Percentiles rank a stretch among this genome's conserved stretches.
These are phyloP conservation scores for Paralichthys olivaceus DNA, from an alignment of 2,113 vertebrate species.

Conservation along the genomic window DNA sequence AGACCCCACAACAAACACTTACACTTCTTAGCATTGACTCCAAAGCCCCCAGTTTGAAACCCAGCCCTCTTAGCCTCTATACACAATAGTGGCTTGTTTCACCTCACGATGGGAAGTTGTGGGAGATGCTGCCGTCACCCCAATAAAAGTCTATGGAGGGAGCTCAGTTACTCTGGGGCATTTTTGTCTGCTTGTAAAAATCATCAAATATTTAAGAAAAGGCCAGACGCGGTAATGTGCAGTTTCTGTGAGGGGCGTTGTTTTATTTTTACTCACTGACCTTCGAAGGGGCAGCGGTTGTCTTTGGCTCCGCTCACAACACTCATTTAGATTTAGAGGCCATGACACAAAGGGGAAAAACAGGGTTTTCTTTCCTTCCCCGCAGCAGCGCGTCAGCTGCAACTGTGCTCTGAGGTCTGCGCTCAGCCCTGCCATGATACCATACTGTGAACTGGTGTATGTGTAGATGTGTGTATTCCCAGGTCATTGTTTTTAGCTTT, in stretches of 20 bases:
- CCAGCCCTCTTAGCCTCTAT: constrained; percentile 36
- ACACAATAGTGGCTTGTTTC: constrained; percentile 76
- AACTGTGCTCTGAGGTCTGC: constrained; percentile 32
- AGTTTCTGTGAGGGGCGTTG: constrained; percentile 69
- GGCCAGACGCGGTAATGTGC: constrained; percentile 73
- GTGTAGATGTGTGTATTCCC: neutral
- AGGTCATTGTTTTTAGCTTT: constrained; percentile 57
- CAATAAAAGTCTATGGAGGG: constrained; percentile 71
- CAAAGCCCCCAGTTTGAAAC: constrained; percentile 30
- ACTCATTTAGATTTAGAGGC: constrained; percentile 72
- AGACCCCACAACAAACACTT: constrained; percentile 44
- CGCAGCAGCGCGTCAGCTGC: constrained; percentile 24
- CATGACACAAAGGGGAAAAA: constrained; percentile 69
- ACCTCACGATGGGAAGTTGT: constrained; percentile 57
- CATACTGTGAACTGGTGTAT: neutral
- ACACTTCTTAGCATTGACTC: constrained; percentile 47
- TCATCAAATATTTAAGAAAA: constrained; percentile 75
- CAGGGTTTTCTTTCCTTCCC: constrained; percentile 34
- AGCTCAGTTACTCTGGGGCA: constrained; percentile 59
- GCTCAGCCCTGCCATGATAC: constrained; percentile 35
- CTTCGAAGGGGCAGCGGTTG: constrained; percentile 70
- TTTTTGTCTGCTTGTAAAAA: constrained; percentile 79
- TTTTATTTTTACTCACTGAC: constrained; percentile 73
- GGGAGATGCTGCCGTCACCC: constrained; percentile 77
- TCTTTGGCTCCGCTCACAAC: constrained; percentile 68